Percentiles rank a stretch among this genome's conserved stretches.
These are phyloP conservation scores for Drosophila rufa DNA, from an alignment of 1,140 invertebrate genomes.

Conservation along the genomic window DNA sequence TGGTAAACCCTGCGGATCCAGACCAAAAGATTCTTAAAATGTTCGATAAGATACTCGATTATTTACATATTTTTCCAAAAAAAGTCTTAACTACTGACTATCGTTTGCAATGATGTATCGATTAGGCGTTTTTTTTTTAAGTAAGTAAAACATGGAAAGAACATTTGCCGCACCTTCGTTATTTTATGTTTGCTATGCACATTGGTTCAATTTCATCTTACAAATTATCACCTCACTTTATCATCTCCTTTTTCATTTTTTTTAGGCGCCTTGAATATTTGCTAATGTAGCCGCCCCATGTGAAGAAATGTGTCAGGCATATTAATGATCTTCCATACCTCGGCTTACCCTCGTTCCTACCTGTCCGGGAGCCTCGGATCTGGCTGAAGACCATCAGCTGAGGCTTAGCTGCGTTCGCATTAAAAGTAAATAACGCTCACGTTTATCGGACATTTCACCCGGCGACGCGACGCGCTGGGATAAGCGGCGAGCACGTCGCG, in stretches of 20 bases:
- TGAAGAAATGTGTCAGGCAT: conserved; percentile 65
- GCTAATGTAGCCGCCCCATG: conserved; percentile 31
- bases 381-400: conserved; percentile 4
- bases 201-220: conserved; percentile 13
- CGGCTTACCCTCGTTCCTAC: conserved; percentile 28
- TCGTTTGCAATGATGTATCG: conserved; percentile 7
- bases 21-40: too few species aligned
- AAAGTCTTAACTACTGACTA: too few species aligned
- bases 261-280: conserved; percentile 29
- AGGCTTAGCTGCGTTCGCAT: conserved; percentile 30
- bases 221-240: conserved; percentile 38
- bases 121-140: conserved; percentile 5
- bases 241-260: conserved; percentile 9
- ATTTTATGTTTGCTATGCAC: neutral
- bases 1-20: too few species aligned
- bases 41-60: too few species aligned
- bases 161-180: conserved; percentile 13
- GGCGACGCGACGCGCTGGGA: conserved; percentile 20
- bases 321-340: conserved; percentile 54
- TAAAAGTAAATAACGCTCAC: conserved; percentile 62
- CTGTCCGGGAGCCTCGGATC: conserved; percentile 7
- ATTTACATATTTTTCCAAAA: too few species aligned
- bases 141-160: conserved; percentile 5
- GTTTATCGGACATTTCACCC: conserved; percentile 54
- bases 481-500: conserved; percentile 44